phyloP scores from a whole-genome alignment of 2,888 invertebrate genomes.

The Habroteleia sp. region DNA sequence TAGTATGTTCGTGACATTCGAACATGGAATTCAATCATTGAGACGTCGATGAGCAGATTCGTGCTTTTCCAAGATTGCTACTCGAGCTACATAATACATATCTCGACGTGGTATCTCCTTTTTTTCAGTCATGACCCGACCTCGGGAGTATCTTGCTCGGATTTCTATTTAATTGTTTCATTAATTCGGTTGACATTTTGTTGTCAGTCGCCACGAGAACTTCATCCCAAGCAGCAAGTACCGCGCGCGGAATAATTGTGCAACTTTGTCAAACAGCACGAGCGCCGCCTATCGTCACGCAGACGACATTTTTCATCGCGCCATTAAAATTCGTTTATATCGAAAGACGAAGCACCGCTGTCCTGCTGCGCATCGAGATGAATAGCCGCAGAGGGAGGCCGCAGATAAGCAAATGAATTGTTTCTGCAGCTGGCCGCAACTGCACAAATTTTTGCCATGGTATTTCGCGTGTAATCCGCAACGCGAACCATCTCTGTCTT shows the following conservation, averaged over 20 bases:
- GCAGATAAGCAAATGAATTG: slow-evolving; percentile 47
- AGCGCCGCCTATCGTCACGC: slow-evolving; percentile 26
- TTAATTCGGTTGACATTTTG: slow-evolving; percentile 23
- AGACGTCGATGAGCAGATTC: slow-evolving; percentile 51
- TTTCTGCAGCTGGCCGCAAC: slow-evolving; percentile 21
- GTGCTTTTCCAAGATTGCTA: slow-evolving; percentile 38
- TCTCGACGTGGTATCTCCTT: too few species aligned
- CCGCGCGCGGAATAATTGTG: slow-evolving; percentile 23
- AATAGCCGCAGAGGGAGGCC: slow-evolving; percentile 44
- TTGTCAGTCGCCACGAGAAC: slow-evolving; percentile 16
- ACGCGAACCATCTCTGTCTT: not conserved
- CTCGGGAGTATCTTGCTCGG: too few species aligned
- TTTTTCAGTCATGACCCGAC: slow-evolving; percentile 29
- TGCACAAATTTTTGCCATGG: slow-evolving; percentile 7
- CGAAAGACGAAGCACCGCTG: slow-evolving; percentile 2
- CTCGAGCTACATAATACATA: not conserved
- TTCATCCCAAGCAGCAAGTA: slow-evolving; percentile 13
- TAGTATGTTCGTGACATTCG: slow-evolving; percentile 44
- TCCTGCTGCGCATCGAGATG: slow-evolving; percentile 47
- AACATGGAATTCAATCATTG: slow-evolving; percentile 54
- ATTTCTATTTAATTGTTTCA: slow-evolving; percentile 20
- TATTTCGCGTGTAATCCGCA: slow-evolving; percentile 17
- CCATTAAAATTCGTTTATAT: slow-evolving; percentile 32
- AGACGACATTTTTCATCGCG: slow-evolving; percentile 30
- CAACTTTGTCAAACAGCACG: slow-evolving; percentile 49